phyloP scores from a whole-genome alignment of 2,888 invertebrate genomes.

The Caenorhabditis sp. region DNA sequence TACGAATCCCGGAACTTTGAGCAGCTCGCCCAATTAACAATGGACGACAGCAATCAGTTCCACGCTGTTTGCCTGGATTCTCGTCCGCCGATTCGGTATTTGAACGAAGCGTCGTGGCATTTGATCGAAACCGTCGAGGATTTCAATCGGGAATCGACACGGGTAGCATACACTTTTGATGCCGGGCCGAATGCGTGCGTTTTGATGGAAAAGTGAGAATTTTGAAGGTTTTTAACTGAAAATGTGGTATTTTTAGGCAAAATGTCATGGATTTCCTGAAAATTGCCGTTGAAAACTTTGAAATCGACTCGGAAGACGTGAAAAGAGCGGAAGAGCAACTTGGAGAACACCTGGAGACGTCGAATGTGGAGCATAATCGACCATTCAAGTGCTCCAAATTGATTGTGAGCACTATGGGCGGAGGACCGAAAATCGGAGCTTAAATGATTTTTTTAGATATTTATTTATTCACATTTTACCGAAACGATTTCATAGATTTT shows the following conservation, averaged over 20 bases:
- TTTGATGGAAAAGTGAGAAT: conserved; percentile 57
- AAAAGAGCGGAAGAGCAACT: conserved; percentile 4
- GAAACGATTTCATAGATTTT: not conserved
- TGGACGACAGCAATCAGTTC: conserved; percentile 96
- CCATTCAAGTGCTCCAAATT: conserved; percentile 18
- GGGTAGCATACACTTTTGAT: conserved; percentile 97
- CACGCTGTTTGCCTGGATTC: conserved; percentile 96
- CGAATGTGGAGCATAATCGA: not conserved
- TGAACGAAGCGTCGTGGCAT: conserved; percentile 92
- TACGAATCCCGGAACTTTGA: conserved; percentile 89
- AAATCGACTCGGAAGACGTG: conserved; percentile 11
- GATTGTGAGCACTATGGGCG: conserved; percentile 51
- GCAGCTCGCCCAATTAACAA: conserved; percentile 93
- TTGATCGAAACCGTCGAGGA: conserved; percentile 90
- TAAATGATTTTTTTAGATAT: not conserved
- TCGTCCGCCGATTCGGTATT: conserved; percentile 92
- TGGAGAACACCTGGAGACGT: not conserved
- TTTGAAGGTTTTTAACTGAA: not conserved
- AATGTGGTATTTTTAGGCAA: conserved; percentile 23
- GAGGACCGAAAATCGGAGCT: conserved; percentile 20
- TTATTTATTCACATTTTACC: not conserved
- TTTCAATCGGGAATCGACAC: conserved; percentile 87
- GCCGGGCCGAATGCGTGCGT: conserved; percentile 85
- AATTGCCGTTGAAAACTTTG: not conserved
- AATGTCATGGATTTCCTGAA: conserved; percentile 11